Evolutionary conservation across 2,888 invertebrate species (phyloP), one percentile per base, ranked within the genome.

Genomic region (Emmelina monodactyla): DNA sequence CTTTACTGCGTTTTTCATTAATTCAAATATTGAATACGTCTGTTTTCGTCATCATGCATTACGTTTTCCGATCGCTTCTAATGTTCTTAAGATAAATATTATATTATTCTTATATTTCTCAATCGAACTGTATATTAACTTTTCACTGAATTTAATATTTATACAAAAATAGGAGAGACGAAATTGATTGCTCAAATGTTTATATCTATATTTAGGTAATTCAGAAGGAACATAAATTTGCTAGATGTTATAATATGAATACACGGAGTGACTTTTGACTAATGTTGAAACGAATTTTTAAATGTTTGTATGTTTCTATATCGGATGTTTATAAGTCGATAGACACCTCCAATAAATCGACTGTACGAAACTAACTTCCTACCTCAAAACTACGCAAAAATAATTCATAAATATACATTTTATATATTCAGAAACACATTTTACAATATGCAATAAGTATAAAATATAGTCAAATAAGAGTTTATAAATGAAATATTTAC

Each of bases 121-220:
- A 62, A 61, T 65, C 55, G 61, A 66, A 63, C 55, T 67, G 63
- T 29, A 63, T 60, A 57, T 58, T 61, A 65, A 64, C 56, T 66
- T 66, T 64, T 70, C 63, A 68, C 65, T 66, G 72, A 71, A 70
- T 68, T 71, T 66, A 69, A 72, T 76, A 75, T 72, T 72, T 73
- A 73, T 72, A 75, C 69, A 72, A 64, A 62, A 70, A 68, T 72
- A 64, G 70, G 66, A 68, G 72, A 71, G 71, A 71, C 67, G 76
- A 69, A 76, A 76, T 72, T 62, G 72, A 75, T 79, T 79, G 78
- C 78, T 79, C 78, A 79, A 79, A 79, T 71, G 73, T 78, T 76
- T 76, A 75, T 75, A 78, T 75, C 67, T 72, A 76, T 78, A 63
- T 76, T 73, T 78, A 76, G 68, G 68, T 66, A 63, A 70, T 65